Conservation (phyloP, 2,888 invertebrate genomes). For the Cerastis rubricosa region DNA sequence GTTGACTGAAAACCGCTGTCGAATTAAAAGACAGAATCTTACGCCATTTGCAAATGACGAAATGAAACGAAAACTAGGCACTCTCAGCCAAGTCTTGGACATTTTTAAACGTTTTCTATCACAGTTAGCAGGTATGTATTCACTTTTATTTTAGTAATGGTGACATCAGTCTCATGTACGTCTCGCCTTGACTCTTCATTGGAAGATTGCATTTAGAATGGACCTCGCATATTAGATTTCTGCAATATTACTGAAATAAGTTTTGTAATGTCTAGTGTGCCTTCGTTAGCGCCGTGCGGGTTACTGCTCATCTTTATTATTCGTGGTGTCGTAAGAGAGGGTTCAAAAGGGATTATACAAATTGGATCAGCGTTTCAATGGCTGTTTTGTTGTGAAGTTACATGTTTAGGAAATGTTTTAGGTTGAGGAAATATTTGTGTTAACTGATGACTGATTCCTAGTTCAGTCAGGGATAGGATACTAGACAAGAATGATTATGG, state of each 20-base stretch:
- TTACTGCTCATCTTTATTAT: slow-evolving; percentile 13
- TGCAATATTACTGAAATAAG: slow-evolving; percentile 49
- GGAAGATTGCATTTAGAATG: slow-evolving; percentile 70
- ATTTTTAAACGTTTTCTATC: slow-evolving; percentile 37
- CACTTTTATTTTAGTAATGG: slow-evolving; percentile 75
- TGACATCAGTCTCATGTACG: slow-evolving; percentile 74
- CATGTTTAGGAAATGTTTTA: not conserved
- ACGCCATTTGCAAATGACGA: slow-evolving; percentile 33
- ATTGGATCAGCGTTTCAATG: slow-evolving; percentile 30
- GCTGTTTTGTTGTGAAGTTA: not conserved
- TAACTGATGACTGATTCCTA: not conserved
- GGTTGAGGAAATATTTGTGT: not conserved
- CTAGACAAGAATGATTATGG: not conserved
- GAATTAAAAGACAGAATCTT: slow-evolving; percentile 40
- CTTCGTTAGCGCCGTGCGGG: slow-evolving; percentile 34
- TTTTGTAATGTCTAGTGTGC: slow-evolving; percentile 52
- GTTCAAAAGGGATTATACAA: slow-evolving; percentile 13
- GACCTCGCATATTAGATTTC: slow-evolving; percentile 46
- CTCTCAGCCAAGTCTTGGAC: slow-evolving; percentile 12
- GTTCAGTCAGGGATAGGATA: not conserved
- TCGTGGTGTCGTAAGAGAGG: slow-evolving; percentile 7
- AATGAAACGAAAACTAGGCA: slow-evolving; percentile 8
- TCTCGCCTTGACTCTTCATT: slow-evolving; percentile 71
- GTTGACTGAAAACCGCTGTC: not conserved
- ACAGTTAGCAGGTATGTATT: slow-evolving; percentile 53